Percentiles rank a stretch among this genome's conserved stretches.
Conservation (phyloP, 2,797 vertebrate species). For the Diglossa cyanea region DNA sequence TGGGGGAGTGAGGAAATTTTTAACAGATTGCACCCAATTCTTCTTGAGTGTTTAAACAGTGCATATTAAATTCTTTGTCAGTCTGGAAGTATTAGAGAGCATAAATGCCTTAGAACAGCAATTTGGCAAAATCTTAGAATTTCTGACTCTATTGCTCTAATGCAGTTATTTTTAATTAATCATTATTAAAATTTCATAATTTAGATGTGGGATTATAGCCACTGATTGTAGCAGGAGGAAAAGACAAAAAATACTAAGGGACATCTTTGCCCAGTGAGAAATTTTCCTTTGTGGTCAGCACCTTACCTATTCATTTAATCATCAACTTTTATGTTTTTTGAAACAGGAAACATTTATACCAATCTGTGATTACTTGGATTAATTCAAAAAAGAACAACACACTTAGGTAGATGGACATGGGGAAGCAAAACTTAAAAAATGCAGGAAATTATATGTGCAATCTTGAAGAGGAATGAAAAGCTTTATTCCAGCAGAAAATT, state of each 20-base stretch:
- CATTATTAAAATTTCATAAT: not conserved
- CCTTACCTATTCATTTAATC: not conserved
- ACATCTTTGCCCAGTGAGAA: not conserved
- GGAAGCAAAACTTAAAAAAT: not conserved
- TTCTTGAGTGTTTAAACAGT: not conserved
- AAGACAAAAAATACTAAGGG: not conserved
- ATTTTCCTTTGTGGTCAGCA: not conserved
- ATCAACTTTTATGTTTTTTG: not conserved
- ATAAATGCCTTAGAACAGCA: not conserved
- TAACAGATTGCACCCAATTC: not conserved
- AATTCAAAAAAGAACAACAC: not conserved
- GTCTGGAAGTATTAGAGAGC: not conserved
- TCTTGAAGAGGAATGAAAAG: not conserved
- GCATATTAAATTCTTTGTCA: not conserved
- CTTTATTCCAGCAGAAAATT: not conserved
- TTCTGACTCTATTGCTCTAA: not conserved
- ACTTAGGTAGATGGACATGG: not conserved
- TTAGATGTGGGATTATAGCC: not conserved
- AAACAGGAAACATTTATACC: not conserved
- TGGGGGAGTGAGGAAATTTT: rapidly evolving
- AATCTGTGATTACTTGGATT: not conserved
- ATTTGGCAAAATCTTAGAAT: not conserved
- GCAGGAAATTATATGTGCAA: not conserved
- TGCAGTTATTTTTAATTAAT: not conserved
- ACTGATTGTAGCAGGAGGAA: not conserved